phyloP scores from a whole-genome alignment of 2,113 vertebrate genomes.

The Triplophysa rosa region DNA sequence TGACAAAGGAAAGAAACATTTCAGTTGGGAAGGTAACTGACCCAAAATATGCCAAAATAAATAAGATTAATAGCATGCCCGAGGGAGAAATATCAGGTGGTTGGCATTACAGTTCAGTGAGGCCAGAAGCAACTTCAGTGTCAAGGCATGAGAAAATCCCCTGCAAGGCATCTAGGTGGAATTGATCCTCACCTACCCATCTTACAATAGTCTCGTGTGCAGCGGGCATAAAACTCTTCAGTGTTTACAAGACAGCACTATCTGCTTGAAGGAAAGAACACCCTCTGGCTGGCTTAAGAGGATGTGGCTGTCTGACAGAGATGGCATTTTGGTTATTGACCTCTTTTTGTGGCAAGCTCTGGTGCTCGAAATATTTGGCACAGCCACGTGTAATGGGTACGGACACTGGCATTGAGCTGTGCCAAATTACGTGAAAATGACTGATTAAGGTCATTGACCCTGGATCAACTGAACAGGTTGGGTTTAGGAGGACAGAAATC shows the following conservation, averaged over 20 bases:
- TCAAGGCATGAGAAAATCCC: conserved; percentile 72
- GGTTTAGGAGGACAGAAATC: no score
- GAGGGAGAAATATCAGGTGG: conserved; percentile 72
- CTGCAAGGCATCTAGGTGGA: conserved; percentile 52
- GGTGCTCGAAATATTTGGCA: conserved; percentile 24
- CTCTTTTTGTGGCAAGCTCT: conserved; percentile 12
- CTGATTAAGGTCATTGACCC: not conserved
- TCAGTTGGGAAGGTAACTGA: not conserved
- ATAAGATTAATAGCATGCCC: conserved; percentile 65
- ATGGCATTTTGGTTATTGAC: conserved; percentile 20
- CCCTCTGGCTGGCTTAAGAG: conserved; percentile 17
- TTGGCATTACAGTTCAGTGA: conserved; percentile 72
- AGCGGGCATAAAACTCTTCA: conserved; percentile 37
- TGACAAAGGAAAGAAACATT: not conserved
- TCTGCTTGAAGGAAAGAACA: conserved; percentile 59
- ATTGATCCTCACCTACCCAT: conserved; percentile 62
- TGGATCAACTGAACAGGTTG: not conserved
- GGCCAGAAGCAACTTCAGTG: conserved; percentile 67
- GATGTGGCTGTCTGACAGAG: conserved; percentile 25
- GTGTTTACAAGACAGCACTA: conserved; percentile 29
- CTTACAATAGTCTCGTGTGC: conserved; percentile 63
- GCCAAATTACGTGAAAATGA: not conserved
- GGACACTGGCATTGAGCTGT: conserved; percentile 9
- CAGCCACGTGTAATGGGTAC: conserved; percentile 1
- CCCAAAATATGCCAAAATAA: conserved; percentile 61